A percentile compares a stretch with the other conserved stretches of the same genome.
These are phyloP conservation scores for Chrysomallon squamiferum DNA, from an alignment of 1,140 invertebrate genomes.

Conservation along the genomic window DNA sequence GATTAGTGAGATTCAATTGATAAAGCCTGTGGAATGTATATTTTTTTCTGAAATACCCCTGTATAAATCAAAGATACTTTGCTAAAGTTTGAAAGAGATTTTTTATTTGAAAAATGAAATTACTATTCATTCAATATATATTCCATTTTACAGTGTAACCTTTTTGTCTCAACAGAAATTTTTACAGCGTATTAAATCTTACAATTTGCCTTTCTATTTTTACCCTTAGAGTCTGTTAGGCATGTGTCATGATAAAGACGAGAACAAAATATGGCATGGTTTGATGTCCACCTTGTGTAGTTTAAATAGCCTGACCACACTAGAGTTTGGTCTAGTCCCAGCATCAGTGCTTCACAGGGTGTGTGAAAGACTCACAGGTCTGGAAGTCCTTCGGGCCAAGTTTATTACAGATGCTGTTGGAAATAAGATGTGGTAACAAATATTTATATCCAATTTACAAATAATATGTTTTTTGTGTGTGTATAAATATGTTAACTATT, in stretches of 20 bases:
- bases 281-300: constrained; percentile 29
- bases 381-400: constrained; percentile 39
- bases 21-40: too few species aligned
- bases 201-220: too few species aligned
- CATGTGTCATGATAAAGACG: constrained; percentile 23
- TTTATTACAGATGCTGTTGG: constrained; percentile 34
- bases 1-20: too few species aligned
- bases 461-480: not conserved
- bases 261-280: constrained; percentile 37
- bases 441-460: not conserved
- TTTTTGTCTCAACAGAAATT: too few species aligned
- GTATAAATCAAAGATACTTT: too few species aligned
- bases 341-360: constrained; percentile 37
- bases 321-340: constrained; percentile 44
- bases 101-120: too few species aligned
- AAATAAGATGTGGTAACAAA: constrained; percentile 36
- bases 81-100: too few species aligned
- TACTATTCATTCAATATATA: too few species aligned
- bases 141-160: too few species aligned
- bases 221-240: constrained; percentile 28
- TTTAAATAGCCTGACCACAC: constrained; percentile 22
- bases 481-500: too few species aligned
- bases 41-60: too few species aligned
- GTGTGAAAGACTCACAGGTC: constrained; percentile 27
- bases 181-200: too few species aligned